Evolutionary conservation across 2,888 invertebrate species (phyloP).

Genomic region (Podotricha telesiphe): DNA sequence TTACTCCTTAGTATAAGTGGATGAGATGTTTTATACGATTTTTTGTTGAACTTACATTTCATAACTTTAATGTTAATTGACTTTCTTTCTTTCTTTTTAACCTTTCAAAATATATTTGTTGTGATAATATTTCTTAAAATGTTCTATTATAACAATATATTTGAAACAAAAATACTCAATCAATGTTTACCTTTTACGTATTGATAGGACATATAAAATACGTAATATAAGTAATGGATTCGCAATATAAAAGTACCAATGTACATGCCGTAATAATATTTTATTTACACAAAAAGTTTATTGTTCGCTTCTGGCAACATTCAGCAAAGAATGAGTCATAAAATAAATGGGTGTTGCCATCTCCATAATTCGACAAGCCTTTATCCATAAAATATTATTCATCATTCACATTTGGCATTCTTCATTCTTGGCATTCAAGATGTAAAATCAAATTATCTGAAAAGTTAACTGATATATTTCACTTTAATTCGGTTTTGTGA

Average conservation of each 20-base stretch:
- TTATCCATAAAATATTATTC: constrained; percentile 43
- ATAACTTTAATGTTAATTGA: too few relatives aligned
- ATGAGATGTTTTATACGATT: too few relatives aligned
- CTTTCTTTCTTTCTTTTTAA: too few relatives aligned
- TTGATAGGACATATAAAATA: neutral
- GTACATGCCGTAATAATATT: constrained; percentile 36
- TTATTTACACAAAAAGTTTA: constrained; percentile 41
- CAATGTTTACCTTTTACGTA: constrained; percentile 1
- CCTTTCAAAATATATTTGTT: too few relatives aligned
- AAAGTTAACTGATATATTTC: constrained; percentile 22
- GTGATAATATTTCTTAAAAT: too few relatives aligned
- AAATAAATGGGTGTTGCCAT: constrained; percentile 44
- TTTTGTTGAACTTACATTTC: too few relatives aligned
- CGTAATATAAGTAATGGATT: constrained; percentile 19
- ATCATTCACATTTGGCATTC: constrained; percentile 37
- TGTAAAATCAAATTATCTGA: constrained; percentile 24
- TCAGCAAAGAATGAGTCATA: constrained; percentile 40
- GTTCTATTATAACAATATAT: neutral
- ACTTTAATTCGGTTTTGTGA: constrained; percentile 24
- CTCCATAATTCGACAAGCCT: constrained; percentile 45
- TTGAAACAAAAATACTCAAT: neutral
- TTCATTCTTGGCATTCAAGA: constrained; percentile 20
- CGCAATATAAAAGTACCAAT: constrained; percentile 30
- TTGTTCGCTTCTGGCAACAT: constrained; percentile 37
- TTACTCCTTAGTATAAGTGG: neutral